These are phyloP conservation scores for Caenorhabditis uteleia DNA, from an alignment of 2,888 invertebrate species.

Conservation along the genomic window DNA sequence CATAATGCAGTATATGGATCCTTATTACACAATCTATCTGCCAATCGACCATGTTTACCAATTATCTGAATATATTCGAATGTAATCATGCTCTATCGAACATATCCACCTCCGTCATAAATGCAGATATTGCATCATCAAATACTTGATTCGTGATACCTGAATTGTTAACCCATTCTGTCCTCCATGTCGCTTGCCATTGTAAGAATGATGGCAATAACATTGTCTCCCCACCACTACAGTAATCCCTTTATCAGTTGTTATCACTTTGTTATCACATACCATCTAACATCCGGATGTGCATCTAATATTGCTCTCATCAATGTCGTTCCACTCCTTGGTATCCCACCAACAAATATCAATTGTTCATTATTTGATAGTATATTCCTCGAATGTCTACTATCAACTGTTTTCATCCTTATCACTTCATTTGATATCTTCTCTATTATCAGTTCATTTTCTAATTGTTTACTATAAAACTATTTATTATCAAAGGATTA, in stretches of 20 bases:
- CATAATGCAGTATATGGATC: conserved; percentile 95
- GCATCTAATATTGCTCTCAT: conserved; percentile 98
- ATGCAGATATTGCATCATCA: conserved; percentile 92
- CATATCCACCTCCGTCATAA: conserved; percentile 75
- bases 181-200: conserved; percentile 79
- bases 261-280: conserved; percentile 1
- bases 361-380: conserved; percentile 36
- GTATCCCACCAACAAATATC: conserved; percentile 81
- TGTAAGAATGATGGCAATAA: conserved; percentile 90
- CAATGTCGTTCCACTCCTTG: conserved; percentile 92
- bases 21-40: conserved; percentile 89
- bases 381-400: conserved; percentile 19
- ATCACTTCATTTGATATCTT: conserved; percentile 7
- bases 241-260: conserved; percentile 1
- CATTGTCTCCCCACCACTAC: conserved; percentile 74
- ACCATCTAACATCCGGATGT: conserved; percentile 83
- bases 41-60: conserved; percentile 90
- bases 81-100: background rate
- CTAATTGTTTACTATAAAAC: conserved; percentile 11
- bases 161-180: conserved; percentile 85
- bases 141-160: conserved; percentile 88
- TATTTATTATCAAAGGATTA: background rate
- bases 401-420: conserved; percentile 7
- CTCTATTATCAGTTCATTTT: conserved; percentile 1
- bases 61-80: conserved; percentile 73